These are phyloP conservation scores for Agonum fuliginosum DNA, from an alignment of 2,888 invertebrate genomes.

Conservation along the genomic window DNA sequence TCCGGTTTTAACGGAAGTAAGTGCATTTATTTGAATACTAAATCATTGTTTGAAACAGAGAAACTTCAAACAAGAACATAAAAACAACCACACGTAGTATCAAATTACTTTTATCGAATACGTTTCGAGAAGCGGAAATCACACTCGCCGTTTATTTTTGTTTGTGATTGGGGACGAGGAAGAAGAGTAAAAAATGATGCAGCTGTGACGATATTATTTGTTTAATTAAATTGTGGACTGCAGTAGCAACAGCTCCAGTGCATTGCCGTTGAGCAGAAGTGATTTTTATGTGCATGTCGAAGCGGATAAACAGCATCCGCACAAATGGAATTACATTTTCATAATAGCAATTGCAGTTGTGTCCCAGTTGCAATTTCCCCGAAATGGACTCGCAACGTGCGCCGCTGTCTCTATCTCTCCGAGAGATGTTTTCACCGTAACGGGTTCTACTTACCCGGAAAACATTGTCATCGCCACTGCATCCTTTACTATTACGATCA, in stretches of 20 bases:
- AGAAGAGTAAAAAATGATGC: constrained; percentile 1
- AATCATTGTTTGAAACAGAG: constrained; percentile 33
- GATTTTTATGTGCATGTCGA: constrained; percentile 47
- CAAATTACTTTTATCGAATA: constrained; percentile 33
- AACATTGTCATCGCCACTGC: constrained; percentile 30
- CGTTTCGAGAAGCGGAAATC: constrained; percentile 19
- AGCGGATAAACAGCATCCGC: constrained; percentile 44
- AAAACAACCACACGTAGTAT: constrained; percentile 35
- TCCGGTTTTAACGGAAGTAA: constrained; percentile 8
- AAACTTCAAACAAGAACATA: constrained; percentile 32
- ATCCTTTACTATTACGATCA: constrained; percentile 42
- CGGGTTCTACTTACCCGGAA: constrained; percentile 33
- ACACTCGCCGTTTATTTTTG: constrained; percentile 13
- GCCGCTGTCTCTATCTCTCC: background rate
- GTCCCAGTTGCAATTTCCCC: constrained; percentile 46
- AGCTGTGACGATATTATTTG: constrained; percentile 28
- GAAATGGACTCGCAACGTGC: constrained; percentile 26
- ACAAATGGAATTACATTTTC: constrained; percentile 56
- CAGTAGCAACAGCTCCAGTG: background rate
- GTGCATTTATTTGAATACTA: constrained; percentile 36
- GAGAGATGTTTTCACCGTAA: constrained; percentile 26
- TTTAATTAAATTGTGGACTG: constrained; percentile 33
- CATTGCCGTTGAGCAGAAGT: constrained; percentile 39
- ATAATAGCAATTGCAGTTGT: constrained; percentile 50
- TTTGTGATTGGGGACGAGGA: background rate